A percentile compares a stretch with the other conserved stretches of the same genome.
These are phyloP conservation scores for Zoanthus solanderi DNA, from an alignment of 92 coral and sea anemone species.

Conservation along the genomic window DNA sequence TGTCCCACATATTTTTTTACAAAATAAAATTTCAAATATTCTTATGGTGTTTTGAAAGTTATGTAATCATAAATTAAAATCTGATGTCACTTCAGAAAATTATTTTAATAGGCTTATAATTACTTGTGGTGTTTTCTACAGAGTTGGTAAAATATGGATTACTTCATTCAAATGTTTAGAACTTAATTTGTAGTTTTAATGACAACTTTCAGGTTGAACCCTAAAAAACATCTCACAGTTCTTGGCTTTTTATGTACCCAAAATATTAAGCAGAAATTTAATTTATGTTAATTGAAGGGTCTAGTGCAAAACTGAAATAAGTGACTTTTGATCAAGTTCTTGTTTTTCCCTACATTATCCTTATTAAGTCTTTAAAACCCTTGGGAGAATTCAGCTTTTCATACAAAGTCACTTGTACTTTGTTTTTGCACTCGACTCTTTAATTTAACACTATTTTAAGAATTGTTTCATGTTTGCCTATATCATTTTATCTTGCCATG, in stretches of 20 bases:
- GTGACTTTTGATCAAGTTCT: background rate
- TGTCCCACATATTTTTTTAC: background rate
- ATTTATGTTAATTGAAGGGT: background rate
- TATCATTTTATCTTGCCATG: background rate
- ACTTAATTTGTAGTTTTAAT: background rate
- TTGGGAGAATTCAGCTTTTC: no score
- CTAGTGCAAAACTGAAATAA: background rate
- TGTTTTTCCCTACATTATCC: background rate
- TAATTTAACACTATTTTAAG: background rate
- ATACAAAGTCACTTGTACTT: background rate
- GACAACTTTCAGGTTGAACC: constrained; percentile 5
- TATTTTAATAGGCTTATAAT: background rate
- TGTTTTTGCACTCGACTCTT: background rate
- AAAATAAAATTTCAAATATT: background rate
- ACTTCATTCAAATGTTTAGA: background rate
- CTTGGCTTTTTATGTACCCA: constrained; percentile 1
- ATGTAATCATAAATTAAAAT: background rate
- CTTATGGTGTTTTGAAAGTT: background rate
- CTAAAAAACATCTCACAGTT: background rate
- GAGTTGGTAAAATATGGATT: background rate
- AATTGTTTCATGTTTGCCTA: background rate
- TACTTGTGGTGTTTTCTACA: background rate
- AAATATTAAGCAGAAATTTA: background rate
- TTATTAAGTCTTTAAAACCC: background rate
- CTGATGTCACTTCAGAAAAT: background rate